phyloP scores from a whole-genome alignment of 2,888 invertebrate genomes.

The Agrochola circellaris region DNA sequence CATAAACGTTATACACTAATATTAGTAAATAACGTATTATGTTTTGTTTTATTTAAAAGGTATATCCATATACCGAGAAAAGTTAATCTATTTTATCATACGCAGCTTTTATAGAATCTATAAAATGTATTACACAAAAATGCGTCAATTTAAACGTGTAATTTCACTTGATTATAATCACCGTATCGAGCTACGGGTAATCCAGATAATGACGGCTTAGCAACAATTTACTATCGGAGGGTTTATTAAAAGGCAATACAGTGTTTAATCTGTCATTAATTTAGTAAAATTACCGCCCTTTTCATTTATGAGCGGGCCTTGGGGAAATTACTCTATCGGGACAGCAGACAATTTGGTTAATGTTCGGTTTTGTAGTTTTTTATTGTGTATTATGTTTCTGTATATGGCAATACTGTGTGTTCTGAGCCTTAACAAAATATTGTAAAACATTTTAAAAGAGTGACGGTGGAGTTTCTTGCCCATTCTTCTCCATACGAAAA shows the following conservation, averaged over 20 bases:
- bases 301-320: conserved; percentile 66
- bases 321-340: conserved; percentile 74
- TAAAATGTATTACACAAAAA: conserved; percentile 57
- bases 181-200: conserved; percentile 60
- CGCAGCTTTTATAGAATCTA: conserved; percentile 37
- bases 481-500: no score
- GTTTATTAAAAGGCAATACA: conserved; percentile 83
- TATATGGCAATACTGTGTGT: neutral
- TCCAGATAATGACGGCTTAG: conserved; percentile 76
- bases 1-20: neutral
- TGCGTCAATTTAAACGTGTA: conserved; percentile 56
- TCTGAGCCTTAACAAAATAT: no score
- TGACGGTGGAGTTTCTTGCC: no score
- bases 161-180: conserved; percentile 65
- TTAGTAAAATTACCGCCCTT: conserved; percentile 78
- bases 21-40: neutral
- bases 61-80: neutral
- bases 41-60: conserved; percentile 2
- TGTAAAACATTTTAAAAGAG: no score
- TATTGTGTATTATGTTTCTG: neutral
- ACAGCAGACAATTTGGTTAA: conserved; percentile 51
- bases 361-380: conserved; percentile 10
- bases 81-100: conserved; percentile 45
- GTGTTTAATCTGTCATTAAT: conserved; percentile 81
- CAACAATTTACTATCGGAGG: conserved; percentile 71